Percentiles rank a stretch among this genome's conserved stretches.
These are phyloP conservation scores for Heliconius hewitsoni DNA, from an alignment of 1,140 invertebrate species.

Conservation along the genomic window DNA sequence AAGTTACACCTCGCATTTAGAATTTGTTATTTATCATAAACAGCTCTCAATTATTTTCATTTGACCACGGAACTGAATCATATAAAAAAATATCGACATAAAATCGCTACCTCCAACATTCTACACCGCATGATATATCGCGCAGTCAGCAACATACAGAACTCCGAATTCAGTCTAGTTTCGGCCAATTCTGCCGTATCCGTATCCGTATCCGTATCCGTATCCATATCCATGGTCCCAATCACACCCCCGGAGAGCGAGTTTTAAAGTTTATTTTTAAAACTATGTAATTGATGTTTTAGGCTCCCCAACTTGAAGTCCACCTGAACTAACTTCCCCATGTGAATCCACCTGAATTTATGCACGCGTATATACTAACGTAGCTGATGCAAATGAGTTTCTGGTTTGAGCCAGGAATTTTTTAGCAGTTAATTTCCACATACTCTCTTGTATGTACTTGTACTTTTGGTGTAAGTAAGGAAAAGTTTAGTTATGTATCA, in stretches of 20 bases:
- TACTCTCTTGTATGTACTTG: too few relatives aligned
- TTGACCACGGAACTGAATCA: too few relatives aligned
- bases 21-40: too few relatives aligned
- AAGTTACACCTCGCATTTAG: too few relatives aligned
- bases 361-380: neutral
- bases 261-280: constrained; percentile 37
- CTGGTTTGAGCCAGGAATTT: neutral
- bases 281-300: constrained; percentile 36
- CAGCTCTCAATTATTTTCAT: too few relatives aligned
- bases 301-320: constrained; percentile 19
- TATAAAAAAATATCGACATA: neutral
- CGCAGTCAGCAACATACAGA: constrained; percentile 20
- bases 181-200: constrained; percentile 29
- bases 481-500: too few relatives aligned
- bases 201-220: constrained; percentile 19
- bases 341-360: constrained; percentile 5
- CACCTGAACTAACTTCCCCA: constrained; percentile 21
- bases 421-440: neutral
- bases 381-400: neutral
- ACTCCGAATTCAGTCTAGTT: constrained; percentile 24
- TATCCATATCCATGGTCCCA: constrained; percentile 18
- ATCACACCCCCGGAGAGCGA: constrained; percentile 26
- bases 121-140: constrained; percentile 22
- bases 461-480: too few relatives aligned
- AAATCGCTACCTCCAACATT: constrained; percentile 10